Conservation (phyloP, 2,888 invertebrate genomes). For the Thereva unica region DNA sequence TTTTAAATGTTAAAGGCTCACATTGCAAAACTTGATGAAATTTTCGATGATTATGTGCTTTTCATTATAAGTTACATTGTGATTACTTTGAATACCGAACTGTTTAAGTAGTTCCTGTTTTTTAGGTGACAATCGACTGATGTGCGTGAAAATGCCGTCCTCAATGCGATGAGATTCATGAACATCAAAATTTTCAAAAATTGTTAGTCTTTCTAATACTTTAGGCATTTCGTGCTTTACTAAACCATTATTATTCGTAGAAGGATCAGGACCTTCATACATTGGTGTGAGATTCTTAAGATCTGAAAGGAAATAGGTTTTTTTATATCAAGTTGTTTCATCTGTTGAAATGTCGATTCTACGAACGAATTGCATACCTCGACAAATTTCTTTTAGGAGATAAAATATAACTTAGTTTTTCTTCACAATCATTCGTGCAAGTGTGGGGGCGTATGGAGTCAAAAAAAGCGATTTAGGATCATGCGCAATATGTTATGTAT, state of each 20-base stretch:
- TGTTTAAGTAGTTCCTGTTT: constrained; percentile 58
- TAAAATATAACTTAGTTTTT: no score
- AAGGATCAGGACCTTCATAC: constrained; percentile 53
- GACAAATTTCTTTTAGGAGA: no score
- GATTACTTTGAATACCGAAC: constrained; percentile 59
- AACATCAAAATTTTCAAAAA: constrained; percentile 57
- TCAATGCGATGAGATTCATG: constrained; percentile 57
- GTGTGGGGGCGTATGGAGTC: no score
- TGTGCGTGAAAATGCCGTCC: constrained; percentile 57
- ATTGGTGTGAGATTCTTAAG: constrained; percentile 55
- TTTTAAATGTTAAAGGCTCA: constrained; percentile 48
- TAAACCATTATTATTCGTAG: constrained; percentile 44
- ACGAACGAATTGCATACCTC: no score
- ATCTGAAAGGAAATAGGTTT: constrained; percentile 48
- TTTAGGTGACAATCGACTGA: constrained; percentile 57
- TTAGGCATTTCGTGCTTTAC: constrained; percentile 46
- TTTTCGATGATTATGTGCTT: constrained; percentile 59
- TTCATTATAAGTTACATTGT: constrained; percentile 58
- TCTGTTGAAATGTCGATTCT: no score
- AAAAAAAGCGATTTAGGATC: no score
- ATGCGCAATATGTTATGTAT: no score
- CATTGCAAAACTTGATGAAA: constrained; percentile 59
- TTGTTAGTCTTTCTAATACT: constrained; percentile 53
- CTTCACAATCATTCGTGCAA: no score
- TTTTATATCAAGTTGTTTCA: not conserved